Base-by-base conservation (phyloP, 2,797 vertebrate species). In the Notamacropus eugenii region DNA sequence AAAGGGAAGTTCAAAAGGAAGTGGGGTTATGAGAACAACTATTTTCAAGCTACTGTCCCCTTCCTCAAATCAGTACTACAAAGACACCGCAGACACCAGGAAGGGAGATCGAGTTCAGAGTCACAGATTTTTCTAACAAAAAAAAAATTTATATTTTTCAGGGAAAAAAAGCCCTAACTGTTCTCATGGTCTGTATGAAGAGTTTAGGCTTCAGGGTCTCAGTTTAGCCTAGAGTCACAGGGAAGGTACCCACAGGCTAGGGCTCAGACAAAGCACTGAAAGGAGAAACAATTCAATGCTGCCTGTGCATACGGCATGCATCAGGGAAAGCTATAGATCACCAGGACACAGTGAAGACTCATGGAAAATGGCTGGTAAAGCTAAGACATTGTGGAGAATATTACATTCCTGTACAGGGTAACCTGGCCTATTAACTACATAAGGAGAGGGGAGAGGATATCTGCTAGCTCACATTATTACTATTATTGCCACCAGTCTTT, bases 21-120 rank as follows among this genome's bases (percentile, higher is more conserved):
- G 90, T 12, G 92, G 58, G 24, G 27, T 27, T 31, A 94, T 59
- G 31, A 92, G 40, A 87, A 91, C 8, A 54, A 87, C 5, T 19
- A 22, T 56, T 91, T 55, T 24, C 24, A 91, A 96, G 54, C 74
- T 87, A 24, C 22, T 16, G 90, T 24, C 28, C 58, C 50, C 82
- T 50, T 50, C 74, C 74, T 92, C 58, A 95, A 97, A 96, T 93
- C 67, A 90, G 55, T 87, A 52, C 96, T 54, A 90, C 54, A 94
- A 94, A 93, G 92, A 90, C 67, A 52, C 96, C 54, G 74, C 40
- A 94, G 93, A 91, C 90, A 90, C 90, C 56, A 95, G 91, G 58
- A 57, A 93, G 67, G 95, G 54, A 90, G n/a, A 27, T n/a, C 92
- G 52, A 62, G 90, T 46, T 92, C 55, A 92, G 90, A 40, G 91